Evolutionary conservation across 2,113 vertebrate genomes (phyloP), one percentile per base, ranked within the genome.

Genomic region (Alethe diademata): DNA sequence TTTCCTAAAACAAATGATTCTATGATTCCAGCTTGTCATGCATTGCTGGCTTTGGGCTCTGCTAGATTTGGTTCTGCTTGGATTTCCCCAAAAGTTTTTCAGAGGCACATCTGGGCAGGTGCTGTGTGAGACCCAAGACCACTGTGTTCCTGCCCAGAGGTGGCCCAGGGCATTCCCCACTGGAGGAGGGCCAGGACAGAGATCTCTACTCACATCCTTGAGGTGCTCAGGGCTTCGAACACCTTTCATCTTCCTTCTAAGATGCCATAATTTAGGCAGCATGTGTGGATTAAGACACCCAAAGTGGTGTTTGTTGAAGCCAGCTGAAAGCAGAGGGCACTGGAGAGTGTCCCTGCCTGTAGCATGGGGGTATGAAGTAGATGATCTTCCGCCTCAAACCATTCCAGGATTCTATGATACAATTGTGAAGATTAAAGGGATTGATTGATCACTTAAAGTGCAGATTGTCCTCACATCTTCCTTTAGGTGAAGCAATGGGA

Each of bases 111-210:
- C 45, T n/a, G 78, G 20, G 19, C 28, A 76, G 66, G 3, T 0
- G 1, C 7, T 56, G 17, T 0, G 0, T 31, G 51, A 54, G 31
- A 62, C 11, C 45, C 0, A 0, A 28, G 25, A n/a, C 22, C 31
- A 1, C 40, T 24, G 28, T 33, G 64, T 28, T n/a, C 14, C 22
- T 43, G 40, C 24, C 29, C 3, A 2, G 56, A 14, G 35, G 29
- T 76, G 48, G 48, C 56, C 28, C 28, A 25, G 45, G 42, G 36
- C n/a, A 24, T 15, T 48, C 12, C 45, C 7, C 7, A 1, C 19
- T 4, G 5, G 25, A 74, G 33, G 35, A 50, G 19, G 10, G 20
- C 36, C 43, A 69, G 40, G 60, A 19, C 19, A 66, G 22, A 91
- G 12, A 38, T 57, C 73, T 51, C 67, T 33, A 0, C 14, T 31